Base-by-base conservation (phyloP, 1,140 invertebrate species). In the Drosophila nannoptera region DNA sequence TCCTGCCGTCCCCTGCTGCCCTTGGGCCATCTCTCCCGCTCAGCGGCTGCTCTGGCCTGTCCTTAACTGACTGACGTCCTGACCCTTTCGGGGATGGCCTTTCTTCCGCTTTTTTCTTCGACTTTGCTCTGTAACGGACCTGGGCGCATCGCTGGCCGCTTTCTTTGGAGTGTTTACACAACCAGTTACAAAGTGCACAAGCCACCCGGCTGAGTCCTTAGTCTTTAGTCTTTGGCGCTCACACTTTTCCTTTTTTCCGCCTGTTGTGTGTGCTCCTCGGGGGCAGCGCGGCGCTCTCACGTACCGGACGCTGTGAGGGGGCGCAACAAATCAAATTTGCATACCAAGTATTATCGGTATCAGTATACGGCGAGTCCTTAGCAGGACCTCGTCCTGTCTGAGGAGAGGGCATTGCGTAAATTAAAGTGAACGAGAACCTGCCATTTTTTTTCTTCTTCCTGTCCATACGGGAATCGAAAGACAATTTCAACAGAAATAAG, bases 161-260 rank as follows among this genome's bases (percentile, higher is more conserved):
- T 69, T 73, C 63, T 69, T 69, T 58, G 49, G 52, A 86, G 81
- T 84, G 81, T 86, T 86, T 86, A 86, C 81, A 86, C 77, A 86
- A 86, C 81, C 81, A 86, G 77, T 86, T 86, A 86, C 81, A 86
- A 86, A 86, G 81, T 86, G 81, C 80, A 80, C 69, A 86, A 84
- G 81, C 81, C 80, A 80, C 62, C 63, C 80, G 58, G 45, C 22
- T 45, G 49, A 33, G 11, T 48, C 58, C 53, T 61, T 70, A 69
- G 60, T 42, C 61, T 52, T 62, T 67, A 31, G 46, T 52, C 54
- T 52, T 35, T 42, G 46, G 33, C 16, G 40, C 40, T 6, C 2
- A 2, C 4, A 5, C 11, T 50, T 45, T 56, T 14, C 22, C 43
- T 58, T 49, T 59, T 43, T 33, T 52, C 50, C 38, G 29, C 9